These are phyloP conservation scores for Plebejus melissa DNA, from an alignment of 2,888 invertebrate species.

Conservation along the genomic window DNA sequence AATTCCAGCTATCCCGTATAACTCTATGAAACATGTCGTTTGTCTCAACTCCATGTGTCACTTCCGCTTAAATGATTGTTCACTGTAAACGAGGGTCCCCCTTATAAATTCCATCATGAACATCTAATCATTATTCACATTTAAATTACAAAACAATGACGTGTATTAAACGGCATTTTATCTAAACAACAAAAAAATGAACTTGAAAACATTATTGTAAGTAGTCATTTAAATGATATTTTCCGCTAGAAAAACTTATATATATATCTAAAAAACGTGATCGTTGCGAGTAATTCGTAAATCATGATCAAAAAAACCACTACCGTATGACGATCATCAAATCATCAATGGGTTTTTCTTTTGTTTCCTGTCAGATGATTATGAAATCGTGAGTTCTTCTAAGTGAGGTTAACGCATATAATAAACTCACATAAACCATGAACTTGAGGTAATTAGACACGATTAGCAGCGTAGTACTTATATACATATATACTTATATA, in stretches of 20 bases:
- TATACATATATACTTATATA: too few relatives aligned
- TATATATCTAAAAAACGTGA: constrained; percentile 23
- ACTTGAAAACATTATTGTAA: constrained; percentile 18
- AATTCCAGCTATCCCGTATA: too few relatives aligned
- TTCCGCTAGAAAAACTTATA: constrained; percentile 26
- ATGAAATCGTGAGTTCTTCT: constrained; percentile 44
- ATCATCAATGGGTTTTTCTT: constrained; percentile 36
- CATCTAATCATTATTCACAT: neutral
- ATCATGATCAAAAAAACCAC: constrained; percentile 29
- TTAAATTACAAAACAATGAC: neutral
- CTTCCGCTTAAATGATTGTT: too few relatives aligned
- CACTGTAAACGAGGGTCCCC: too few relatives aligned
- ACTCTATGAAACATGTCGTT: too few relatives aligned
- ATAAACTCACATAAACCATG: constrained; percentile 12
- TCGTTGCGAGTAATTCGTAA: constrained; percentile 12
- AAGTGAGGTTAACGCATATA: constrained; percentile 29
- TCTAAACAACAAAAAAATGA: constrained; percentile 7
- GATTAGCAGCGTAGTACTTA: neutral
- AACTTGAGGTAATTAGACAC: constrained; percentile 23
- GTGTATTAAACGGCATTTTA: neutral
- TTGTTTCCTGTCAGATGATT: constrained; percentile 46
- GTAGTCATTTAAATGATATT: constrained; percentile 16
- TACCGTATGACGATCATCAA: constrained; percentile 27
- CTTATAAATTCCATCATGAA: too few relatives aligned
- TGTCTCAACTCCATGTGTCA: too few relatives aligned